Conservation (phyloP, 1,140 invertebrate genomes). For the Drosophila obscura region DNA sequence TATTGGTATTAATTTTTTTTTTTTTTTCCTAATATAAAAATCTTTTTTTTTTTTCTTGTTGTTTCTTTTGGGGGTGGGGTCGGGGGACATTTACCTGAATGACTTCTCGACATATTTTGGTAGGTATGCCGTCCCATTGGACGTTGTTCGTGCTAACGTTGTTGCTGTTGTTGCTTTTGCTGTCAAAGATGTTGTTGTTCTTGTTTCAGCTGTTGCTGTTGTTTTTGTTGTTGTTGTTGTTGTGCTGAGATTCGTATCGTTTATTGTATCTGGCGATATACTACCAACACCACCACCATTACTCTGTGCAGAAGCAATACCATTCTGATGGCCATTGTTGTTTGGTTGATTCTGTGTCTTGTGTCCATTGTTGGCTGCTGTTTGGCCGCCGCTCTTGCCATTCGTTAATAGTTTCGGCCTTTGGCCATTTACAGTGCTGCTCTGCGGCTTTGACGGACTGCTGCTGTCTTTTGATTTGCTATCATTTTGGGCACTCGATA, state of each 20-base stretch:
- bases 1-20: neutral
- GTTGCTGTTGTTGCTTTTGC: conserved; percentile 15
- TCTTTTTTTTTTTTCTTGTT: neutral
- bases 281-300: neutral
- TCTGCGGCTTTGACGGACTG: conserved; percentile 36
- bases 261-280: conserved; percentile 24
- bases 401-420: conserved; percentile 21
- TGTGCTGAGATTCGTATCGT: conserved; percentile 17
- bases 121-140: conserved; percentile 76
- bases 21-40: conserved; percentile 1
- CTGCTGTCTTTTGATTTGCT: conserved; percentile 37
- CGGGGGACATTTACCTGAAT: conserved; percentile 82
- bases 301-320: conserved; percentile 22
- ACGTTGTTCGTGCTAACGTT: conserved; percentile 36
- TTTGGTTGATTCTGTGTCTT: conserved; percentile 20
- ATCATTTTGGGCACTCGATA: conserved; percentile 56
- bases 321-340: conserved; percentile 49
- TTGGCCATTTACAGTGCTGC: conserved; percentile 8
- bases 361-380: conserved; percentile 20
- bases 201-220: conserved; percentile 5
- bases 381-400: conserved; percentile 26
- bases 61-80: neutral
- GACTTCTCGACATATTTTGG: conserved; percentile 84
- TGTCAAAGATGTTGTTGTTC: conserved; percentile 16
- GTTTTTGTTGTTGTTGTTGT: conserved; percentile 12